Conservation (phyloP, 2,113 vertebrate species). For the Lepus europaeus region DNA sequence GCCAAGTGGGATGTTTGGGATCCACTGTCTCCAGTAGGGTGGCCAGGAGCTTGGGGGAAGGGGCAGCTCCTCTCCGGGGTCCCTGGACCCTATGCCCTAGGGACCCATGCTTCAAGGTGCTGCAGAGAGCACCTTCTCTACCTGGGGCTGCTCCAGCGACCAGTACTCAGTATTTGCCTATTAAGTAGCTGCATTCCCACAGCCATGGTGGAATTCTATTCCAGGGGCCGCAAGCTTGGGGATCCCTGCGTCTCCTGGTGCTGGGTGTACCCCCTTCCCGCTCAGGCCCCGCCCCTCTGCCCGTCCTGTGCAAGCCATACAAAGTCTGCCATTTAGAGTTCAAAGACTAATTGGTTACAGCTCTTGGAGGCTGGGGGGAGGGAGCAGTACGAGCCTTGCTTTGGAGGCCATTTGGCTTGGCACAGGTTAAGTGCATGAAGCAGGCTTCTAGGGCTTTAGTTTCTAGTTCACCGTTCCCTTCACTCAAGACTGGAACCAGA, state of each 20-base stretch:
- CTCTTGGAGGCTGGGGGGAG: neutral
- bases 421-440: conserved; percentile 26
- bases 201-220: neutral
- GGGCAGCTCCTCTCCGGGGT: neutral
- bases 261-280: neutral
- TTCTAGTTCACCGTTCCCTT: neutral
- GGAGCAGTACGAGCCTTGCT: neutral
- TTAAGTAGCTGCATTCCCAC: neutral
- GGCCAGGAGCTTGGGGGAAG: neutral
- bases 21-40: neutral
- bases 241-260: neutral
- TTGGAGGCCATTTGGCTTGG: neutral
- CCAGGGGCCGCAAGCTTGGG: neutral
- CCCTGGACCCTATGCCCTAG: neutral
- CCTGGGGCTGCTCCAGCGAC: too few relatives aligned
- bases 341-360: conserved; percentile 68
- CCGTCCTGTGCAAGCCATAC: neutral
- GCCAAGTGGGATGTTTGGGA: neutral
- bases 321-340: conserved; percentile 52
- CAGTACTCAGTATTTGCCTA: too few relatives aligned
- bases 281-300: neutral
- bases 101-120: too few relatives aligned
- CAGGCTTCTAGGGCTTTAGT: conserved; percentile 16
- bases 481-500: neutral
- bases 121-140: neutral